Evolutionary conservation across 2,797 vertebrate genomes (phyloP).

Genomic region (Poeciliopsis infans): DNA sequence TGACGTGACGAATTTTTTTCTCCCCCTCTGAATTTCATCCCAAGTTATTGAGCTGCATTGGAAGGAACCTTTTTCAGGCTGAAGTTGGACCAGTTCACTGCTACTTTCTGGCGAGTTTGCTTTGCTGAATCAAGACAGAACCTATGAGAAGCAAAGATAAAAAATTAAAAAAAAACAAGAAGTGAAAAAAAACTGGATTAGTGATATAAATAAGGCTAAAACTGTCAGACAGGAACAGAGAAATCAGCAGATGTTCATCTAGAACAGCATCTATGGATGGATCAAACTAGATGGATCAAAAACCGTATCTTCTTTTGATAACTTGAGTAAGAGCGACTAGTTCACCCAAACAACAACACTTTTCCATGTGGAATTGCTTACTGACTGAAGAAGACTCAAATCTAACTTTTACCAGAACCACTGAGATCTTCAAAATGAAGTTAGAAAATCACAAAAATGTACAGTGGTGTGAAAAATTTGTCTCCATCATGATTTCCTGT

Average conservation of each 20-base stretch:
- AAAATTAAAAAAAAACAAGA: neutral
- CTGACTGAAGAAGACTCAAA: neutral
- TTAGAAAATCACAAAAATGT: neutral
- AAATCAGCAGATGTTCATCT: neutral
- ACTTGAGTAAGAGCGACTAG: neutral
- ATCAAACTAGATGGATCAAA: neutral
- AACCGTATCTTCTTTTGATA: neutral
- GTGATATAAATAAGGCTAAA: neutral
- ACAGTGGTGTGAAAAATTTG: neutral
- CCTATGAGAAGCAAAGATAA: slow-evolving; percentile 71
- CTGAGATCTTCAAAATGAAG: neutral
- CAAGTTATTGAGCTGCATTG: slow-evolving; percentile 91
- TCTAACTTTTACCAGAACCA: neutral
- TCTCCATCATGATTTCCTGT: too few species aligned
- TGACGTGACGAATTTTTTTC: slow-evolving; percentile 47
- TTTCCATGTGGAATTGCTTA: neutral
- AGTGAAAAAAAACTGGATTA: slow-evolving; percentile 9
- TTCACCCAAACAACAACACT: neutral
- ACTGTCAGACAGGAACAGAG: neutral
- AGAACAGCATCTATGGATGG: neutral
- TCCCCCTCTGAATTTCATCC: slow-evolving; percentile 59
- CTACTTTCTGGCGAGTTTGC: slow-evolving; percentile 97
- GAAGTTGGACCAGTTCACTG: slow-evolving; percentile 99
- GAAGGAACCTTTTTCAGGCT: slow-evolving; percentile 98
- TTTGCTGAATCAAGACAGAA: slow-evolving; percentile 99